Conservation (phyloP, 2,113 vertebrate species). For the Ellobius talpinus region DNA sequence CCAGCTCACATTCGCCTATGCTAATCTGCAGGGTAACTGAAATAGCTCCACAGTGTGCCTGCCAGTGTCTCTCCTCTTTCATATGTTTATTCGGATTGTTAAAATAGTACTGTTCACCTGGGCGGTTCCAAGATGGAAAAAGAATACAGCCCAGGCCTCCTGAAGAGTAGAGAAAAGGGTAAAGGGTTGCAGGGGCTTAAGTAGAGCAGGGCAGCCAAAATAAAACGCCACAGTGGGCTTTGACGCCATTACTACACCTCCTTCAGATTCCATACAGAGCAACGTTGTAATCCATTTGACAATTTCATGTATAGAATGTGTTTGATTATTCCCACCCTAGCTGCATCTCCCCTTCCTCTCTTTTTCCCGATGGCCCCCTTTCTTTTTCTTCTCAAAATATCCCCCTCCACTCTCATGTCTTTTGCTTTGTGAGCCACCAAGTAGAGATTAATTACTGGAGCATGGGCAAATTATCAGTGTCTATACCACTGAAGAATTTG, state of each 20-base stretch:
- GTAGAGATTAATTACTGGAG: not conserved
- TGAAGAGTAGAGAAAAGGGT: not conserved
- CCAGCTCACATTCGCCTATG: not conserved
- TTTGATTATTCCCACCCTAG: not conserved
- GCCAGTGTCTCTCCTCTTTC: not conserved
- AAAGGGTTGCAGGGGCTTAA: not conserved
- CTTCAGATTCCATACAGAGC: not conserved
- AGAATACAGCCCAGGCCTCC: not conserved
- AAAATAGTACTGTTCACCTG: conserved; percentile 21
- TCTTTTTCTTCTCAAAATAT: not conserved
- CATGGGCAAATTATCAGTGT: not conserved
- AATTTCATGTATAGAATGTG: not conserved
- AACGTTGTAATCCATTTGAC: not conserved
- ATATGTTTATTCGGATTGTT: conserved; percentile 28
- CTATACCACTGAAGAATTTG: not conserved
- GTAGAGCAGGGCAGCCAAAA: not conserved
- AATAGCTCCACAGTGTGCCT: not conserved
- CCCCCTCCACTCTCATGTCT: not conserved
- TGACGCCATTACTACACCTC: not conserved
- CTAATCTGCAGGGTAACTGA: not conserved
- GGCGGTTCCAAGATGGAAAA: not conserved
- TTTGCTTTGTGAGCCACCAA: not conserved
- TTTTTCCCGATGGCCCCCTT: not conserved
- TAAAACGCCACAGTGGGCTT: not conserved
- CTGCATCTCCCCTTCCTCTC: not conserved